These are phyloP conservation scores for Melikaiella ostensackeni DNA, from an alignment of 2,888 invertebrate genomes.

Conservation along the genomic window DNA sequence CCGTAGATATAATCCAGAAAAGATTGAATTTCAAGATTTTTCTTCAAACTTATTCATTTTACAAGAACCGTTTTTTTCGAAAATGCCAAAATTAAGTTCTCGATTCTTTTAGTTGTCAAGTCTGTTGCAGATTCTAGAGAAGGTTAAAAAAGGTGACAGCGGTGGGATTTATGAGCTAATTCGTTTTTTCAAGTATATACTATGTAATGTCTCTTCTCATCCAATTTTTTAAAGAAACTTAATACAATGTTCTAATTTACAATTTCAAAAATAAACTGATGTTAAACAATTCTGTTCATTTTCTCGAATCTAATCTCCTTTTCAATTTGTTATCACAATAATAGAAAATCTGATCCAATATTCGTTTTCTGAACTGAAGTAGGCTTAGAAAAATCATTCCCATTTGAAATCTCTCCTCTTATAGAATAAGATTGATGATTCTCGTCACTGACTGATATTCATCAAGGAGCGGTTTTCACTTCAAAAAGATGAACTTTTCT, in stretches of 20 bases:
- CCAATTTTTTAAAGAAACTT: too few relatives aligned
- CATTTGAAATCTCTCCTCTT: background rate
- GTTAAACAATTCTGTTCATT: background rate
- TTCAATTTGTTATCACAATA: background rate
- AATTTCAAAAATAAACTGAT: too few relatives aligned
- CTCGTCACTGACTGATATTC: background rate
- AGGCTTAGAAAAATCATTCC: background rate
- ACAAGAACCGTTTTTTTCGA: background rate
- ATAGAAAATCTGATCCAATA: background rate
- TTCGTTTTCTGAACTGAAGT: background rate
- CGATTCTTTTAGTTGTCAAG: too few relatives aligned
- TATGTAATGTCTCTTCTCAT: too few relatives aligned
- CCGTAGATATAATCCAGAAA: background rate
- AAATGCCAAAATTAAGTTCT: too few relatives aligned
- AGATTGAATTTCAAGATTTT: background rate
- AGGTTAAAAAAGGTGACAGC: too few relatives aligned
- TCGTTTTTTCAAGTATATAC: too few relatives aligned
- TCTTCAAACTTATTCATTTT: background rate
- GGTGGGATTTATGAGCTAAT: too few relatives aligned
- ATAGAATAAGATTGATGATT: conserved; percentile 10
- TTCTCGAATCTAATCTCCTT: background rate
- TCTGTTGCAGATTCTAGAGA: too few relatives aligned
- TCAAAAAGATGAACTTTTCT: conserved; percentile 12
- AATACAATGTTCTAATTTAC: too few relatives aligned
- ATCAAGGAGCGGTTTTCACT: background rate